phyloP scores from a whole-genome alignment of 2,113 vertebrate species.

The Hippolais icterina region DNA sequence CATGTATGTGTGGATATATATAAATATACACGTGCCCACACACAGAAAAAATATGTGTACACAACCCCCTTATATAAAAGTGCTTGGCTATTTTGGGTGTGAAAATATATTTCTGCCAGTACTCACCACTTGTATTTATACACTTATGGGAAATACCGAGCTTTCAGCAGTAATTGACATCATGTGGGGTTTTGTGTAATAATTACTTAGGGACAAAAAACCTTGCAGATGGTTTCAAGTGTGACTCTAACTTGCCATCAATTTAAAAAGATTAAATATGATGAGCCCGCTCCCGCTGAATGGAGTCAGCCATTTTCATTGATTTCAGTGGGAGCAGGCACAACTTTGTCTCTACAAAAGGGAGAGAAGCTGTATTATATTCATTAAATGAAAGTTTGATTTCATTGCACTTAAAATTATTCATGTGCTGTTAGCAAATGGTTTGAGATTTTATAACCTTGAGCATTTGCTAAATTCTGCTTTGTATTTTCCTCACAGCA shows the following conservation, averaged over 20 bases:
- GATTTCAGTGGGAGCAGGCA: neutral
- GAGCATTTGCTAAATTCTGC: constrained; percentile 60
- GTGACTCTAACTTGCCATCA: neutral
- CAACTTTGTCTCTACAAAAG: neutral
- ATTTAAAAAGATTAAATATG: neutral
- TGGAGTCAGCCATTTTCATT: neutral
- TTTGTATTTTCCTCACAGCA: constrained; percentile 82
- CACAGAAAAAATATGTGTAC: neutral
- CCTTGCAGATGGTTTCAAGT: constrained; percentile 39
- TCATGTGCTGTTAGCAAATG: constrained; percentile 32
- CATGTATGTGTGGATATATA: neutral
- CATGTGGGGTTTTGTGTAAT: neutral
- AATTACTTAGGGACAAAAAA: constrained; percentile 25
- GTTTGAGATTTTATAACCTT: constrained; percentile 42
- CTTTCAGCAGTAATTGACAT: constrained; percentile 11
- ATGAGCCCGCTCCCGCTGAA: constrained; percentile 1
- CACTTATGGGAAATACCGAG: neutral
- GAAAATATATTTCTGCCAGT: neutral
- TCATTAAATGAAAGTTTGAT: constrained; percentile 37
- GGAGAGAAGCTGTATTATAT: constrained; percentile 1
- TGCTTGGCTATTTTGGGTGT: neutral
- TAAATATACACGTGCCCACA: neutral
- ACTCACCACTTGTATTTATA: constrained; percentile 2
- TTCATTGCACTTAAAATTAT: constrained; percentile 29
- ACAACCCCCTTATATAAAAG: neutral